Evolutionary conservation across 1,140 invertebrate species (phyloP), one percentile per base, ranked within the genome.

Genomic region (Meloidogyne chitwoodi): DNA sequence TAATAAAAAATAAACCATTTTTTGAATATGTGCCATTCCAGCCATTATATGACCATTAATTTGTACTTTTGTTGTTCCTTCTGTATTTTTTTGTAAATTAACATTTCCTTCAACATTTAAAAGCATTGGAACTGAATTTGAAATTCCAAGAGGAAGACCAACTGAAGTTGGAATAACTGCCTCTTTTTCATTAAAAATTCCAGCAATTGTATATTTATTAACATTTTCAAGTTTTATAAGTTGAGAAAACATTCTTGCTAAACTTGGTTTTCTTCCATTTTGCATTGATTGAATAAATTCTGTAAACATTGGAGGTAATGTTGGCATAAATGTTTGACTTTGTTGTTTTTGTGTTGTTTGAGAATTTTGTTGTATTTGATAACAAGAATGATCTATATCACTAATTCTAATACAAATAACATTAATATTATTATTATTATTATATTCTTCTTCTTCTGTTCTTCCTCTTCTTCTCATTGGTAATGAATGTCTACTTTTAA

Each of bases 161-260:
- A 70, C n/a, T 8, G 75, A 38, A 12, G 78, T 79, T 29, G 78
- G 80, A 44, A 79, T 68, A n/a, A 74, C 77, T 29, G 72, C 78
- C 48, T 81, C 38, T 71, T 81, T 81, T 27, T 79, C 78, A 48
- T 79, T 68, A 27, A 77, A 62, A 34, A 63, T 48, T 65, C n/a
- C 31, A 26, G 34, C 24, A 63, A 67, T 62, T 19, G 78, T 68
- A 77, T 27, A n/a, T 22, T 38, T n/a, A 66, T 66, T 16, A 38
- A 31, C 24, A 19, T 38, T 38, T 29, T 56, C 19, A n/a, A 56
- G 4, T 56, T 56, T 19, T 56, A n/a, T 19, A n/a, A 56, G 8
- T 56, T 56, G 19, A 56, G 48, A 56, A n/a, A 56, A 56, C 48
- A 56, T 56, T 56, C n/a, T 56, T 22, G 48, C 19, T 56, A 56